Base-by-base conservation (phyloP, 1,140 invertebrate genomes). In the Dreissena rostriformis region DNA sequence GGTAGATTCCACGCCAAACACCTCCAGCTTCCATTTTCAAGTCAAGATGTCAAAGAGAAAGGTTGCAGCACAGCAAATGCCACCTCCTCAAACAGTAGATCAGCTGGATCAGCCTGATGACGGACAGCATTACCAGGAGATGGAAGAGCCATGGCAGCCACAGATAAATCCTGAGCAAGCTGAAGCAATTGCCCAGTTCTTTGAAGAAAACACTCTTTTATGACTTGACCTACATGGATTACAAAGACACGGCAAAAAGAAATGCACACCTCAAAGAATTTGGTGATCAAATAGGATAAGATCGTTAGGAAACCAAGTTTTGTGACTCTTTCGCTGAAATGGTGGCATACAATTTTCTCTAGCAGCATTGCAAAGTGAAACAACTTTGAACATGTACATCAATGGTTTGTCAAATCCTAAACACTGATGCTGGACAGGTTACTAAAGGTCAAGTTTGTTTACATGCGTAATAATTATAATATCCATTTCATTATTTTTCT, bases 161-260 rank as follows among this genome's bases (percentile, higher is more conserved):
- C 17, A 67, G 65, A 14, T 67, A 67, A 67, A 11, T 26, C 14
- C 24, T 24, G 65, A 67, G 65, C 65, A 67, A 12, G 65, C 65
- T 67, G 65, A 67, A 67, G 65, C 65, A 67, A 67, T 26, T 67
- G 65, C 65, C 65, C 65, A 67, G 65, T 67, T 67, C 24, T 67
- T 67, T 11, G 65, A 67, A 67, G 65, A 67, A 67, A 67, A 67
- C 65, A 26, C 14, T 67, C 17, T 67, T 67, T 67, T 67, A 67
- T 67, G 65, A 67, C 65, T 24, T 67, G 65, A 67, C 65, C 12
- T 24, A 67, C 65, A 67, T 15, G 12, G 65, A 14, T 67, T 14
- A 67, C 22, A 67, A 67, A 67, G 65, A 67, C 65, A 67, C 14
- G 65, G 65, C 24, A 24, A 67, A 67, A 24, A 67, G 65, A 24